Base-by-base conservation (phyloP, 2,113 vertebrate species). In the Mustela nigripes region DNA sequence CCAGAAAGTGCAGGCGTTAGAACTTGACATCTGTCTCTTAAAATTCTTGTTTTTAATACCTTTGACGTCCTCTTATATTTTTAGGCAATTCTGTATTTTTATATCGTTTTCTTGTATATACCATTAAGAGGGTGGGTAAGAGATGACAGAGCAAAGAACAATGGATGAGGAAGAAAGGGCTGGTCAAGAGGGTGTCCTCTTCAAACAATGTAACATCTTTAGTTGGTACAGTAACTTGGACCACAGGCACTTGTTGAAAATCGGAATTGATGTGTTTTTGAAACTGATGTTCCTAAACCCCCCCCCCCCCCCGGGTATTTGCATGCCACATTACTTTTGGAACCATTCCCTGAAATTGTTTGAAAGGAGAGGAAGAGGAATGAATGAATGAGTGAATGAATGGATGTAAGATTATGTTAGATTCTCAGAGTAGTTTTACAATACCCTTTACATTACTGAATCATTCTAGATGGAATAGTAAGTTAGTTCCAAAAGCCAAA, bases 201-300 rank as follows among this genome's bases (percentile, higher is more conserved):
- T 94, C 73, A 65, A 93, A 82, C n/a, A 94, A 16, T 24, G 67
- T 24, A 85, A 18, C 5, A 22, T 67, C 28, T 22, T 88, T 28
- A 65, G 22, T 63, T 65, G 7, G 45, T 88, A 24, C 45, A 28
- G 3, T n/a, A 58, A 85, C 69, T 93, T 79, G 24, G 86, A 53
- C 21, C 48, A 67, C 22, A 7, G 11, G 69, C 74, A 95, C 96
- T 94, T 93, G 94, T 95, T 94, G 97, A 85, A 96, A 97, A 84
- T 12, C 96, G 56, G 24, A 91, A 7, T 26, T 31, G 14, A n/a
- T 53, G 60, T 53, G 39, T 45, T 56, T 97, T 87, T 53, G 50
- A 89, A 89, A 48, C 65, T 1, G 7, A 67, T 83, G 90, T 94
- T 93, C 63, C 82, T 60, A 16, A 82, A 63, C 16, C 50, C 50